Conservation (phyloP, 2,113 vertebrate species). For the Geothlypis trichas region DNA sequence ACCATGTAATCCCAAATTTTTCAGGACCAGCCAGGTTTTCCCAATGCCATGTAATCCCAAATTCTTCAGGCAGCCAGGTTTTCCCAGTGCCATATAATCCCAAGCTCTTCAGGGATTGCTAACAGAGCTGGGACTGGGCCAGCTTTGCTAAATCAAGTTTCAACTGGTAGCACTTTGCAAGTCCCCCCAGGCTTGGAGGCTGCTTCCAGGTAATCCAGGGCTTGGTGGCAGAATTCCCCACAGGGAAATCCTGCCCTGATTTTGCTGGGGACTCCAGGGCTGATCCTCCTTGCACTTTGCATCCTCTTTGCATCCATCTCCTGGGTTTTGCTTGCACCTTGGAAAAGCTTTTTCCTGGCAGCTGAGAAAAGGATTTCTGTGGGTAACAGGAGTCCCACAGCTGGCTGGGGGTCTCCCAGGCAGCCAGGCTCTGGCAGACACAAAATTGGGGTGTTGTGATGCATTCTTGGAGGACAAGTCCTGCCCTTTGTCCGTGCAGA, state of each 20-base stretch:
- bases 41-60: too few relatives aligned
- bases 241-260: not conserved
- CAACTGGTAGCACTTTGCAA: not conserved
- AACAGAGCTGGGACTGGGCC: not conserved
- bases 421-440: not conserved
- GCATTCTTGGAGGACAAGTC: not conserved
- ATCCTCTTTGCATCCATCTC: not conserved
- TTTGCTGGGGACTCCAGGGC: not conserved
- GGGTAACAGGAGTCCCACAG: not conserved
- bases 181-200: not conserved
- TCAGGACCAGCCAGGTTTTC: too few relatives aligned
- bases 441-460: not conserved
- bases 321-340: not conserved
- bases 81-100: not conserved
- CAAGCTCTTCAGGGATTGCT: not conserved
- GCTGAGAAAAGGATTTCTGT: fast-evolving
- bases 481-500: not conserved
- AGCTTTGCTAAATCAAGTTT: not conserved
- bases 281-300: not conserved
- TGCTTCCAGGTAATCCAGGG: not conserved
- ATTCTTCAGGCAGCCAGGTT: too few relatives aligned
- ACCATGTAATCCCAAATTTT: too few relatives aligned
- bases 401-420: not conserved
- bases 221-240: not conserved
- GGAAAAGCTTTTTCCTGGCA: not conserved